Evolutionary conservation across 2,113 vertebrate genomes (phyloP), one percentile per base, ranked within the genome.

Genomic region (Bubo bubo): DNA sequence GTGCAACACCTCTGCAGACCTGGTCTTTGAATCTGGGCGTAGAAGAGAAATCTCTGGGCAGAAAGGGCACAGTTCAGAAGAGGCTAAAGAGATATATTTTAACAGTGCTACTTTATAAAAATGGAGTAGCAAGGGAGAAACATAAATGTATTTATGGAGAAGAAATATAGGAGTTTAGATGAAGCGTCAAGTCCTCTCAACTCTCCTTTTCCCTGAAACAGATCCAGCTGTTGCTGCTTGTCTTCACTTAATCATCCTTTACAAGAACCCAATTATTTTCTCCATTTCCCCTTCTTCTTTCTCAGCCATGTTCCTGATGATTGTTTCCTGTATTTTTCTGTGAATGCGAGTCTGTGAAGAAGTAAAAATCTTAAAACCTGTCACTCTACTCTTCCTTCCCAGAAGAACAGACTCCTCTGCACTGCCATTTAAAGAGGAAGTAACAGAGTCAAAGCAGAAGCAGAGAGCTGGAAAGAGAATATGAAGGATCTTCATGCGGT

Each of bases 1-100:
- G 24, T 32, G 39, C 62, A n/a, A 16, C 0, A 1, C 3, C 0
- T 15, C 47, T 28, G 8, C 21, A 59, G n/a, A 45, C 30, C 49
- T 58, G 6, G 26, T 12, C 49, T 59, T 52, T 55, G 64, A 41
- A 27, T 37, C 22, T 14, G 14, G 24, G 23, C 8, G 60, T 26
- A 56, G 60, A 53, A 45, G 4, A 49, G 77, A 85, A 68, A 45
- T 8, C 39, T n/a, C 62, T 70, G 75, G 37, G 50, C 32, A 83
- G 45, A 60, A 24, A 53, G n/a, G 21, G 21, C n/a, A 66, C 5
- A 19, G 39, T 8, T 64, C 73, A 82, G 58, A 39, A 34, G n/a
- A 45, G 32, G 39, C 23, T 85, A 20, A 62, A 35, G 34, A 39
- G 35, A 10, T 79, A 0, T 24, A 22, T 53, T 76, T 86, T 55